Base-by-base conservation (phyloP, 2,113 vertebrate species). In the Peromyscus polionotus region DNA sequence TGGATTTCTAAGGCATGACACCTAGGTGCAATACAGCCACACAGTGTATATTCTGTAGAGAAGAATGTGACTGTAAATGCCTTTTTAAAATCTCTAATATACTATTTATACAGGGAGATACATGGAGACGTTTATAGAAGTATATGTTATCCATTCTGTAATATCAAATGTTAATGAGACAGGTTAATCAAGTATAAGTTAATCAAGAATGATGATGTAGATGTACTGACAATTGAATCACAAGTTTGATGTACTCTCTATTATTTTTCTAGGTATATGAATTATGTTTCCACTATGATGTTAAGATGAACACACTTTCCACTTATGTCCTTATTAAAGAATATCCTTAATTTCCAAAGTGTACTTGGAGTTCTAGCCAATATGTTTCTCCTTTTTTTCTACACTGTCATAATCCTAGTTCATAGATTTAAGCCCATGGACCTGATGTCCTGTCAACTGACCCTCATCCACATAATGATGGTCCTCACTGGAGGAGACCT, bases 191-290 rank as follows among this genome's bases (percentile, higher is more conserved):
- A 76, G 39, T 28, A 76, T 76, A 45, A 76, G 13, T 63, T 51
- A 51, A 51, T 10, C 8, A 51, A 51, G 51, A 76, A n/a, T 81
- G 17, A 28, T 79, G 5, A 59, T 81, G 13, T 24, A n/a, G 5
- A 57, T 0, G 22, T 0, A n/a, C 33, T 13, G 20, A 24, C 5
- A 33, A n/a, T 0, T 81, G 2, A 59, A 59, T 59, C 5, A 84
- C 22, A 84, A 61, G 22, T 42, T 42, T 84, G 24, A 42, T 24
- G 2, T 4, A 36, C 63, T 8, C 1, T 4, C 59, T 59, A 6
- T 84, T 84, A 45, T 80, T 22, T 65, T 39, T 16, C 72, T 3
- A 68, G 36, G 14, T 42, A 7, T 16, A 9, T 24, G 13, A 54
- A 57, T 8, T 13, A 45, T 12, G 6, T 4, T 42, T 59, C 57